Evolutionary conservation across 2,797 vertebrate species (phyloP), one percentile per base, ranked within the genome.

Genomic region (Sciurus vulgaris): DNA sequence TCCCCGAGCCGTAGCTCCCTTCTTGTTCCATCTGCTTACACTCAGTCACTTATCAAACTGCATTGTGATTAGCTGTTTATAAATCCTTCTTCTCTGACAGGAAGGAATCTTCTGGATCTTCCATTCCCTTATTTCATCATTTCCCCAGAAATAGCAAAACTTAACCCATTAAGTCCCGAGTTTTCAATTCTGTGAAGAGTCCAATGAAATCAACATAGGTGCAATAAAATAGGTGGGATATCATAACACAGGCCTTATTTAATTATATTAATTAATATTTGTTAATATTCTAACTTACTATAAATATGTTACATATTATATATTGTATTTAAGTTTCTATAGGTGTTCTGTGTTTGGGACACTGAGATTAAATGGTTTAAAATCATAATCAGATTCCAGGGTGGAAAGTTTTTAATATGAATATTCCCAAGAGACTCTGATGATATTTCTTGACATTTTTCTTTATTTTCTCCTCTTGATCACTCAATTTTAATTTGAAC

Each of bases 401-500:
- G 70, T 83, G 51, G 89, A 4, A 94, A 83, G 49, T 2, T 90
- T 61, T 30, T 51, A 90, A 38, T 92, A 35, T 26, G 65, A 84
- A 90, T 65, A 63, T 89, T 63, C 69, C n/a, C 18, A 83, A 33
- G 67, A 89, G 26, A 93, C 4, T 81, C 28, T 79, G 18, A 33
- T 70, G 1, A 74, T 56, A 59, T 79, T 63, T 77, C 10, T 51
- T 67, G 0, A 61, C 54, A n/a, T 51, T 59, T 72, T 18, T 22
- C 35, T 93, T 81, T 11, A 51, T 30, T 91, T 82, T 8, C 41
- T 73, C 74, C 85, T 90, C 59, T 81, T 44, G 4, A 44, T 73
- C 78, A 69, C 87, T 82, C 59, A 49, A 56, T 41, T 91, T 94
- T 74, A 94, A 74, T 89, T 85, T 95, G 7, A 59, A 70, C 15